Percentiles rank a stretch among this genome's conserved stretches.
Evolutionary conservation across 23 tunicate genomes (phyloP).

Genomic region (Corella eumyota): DNA sequence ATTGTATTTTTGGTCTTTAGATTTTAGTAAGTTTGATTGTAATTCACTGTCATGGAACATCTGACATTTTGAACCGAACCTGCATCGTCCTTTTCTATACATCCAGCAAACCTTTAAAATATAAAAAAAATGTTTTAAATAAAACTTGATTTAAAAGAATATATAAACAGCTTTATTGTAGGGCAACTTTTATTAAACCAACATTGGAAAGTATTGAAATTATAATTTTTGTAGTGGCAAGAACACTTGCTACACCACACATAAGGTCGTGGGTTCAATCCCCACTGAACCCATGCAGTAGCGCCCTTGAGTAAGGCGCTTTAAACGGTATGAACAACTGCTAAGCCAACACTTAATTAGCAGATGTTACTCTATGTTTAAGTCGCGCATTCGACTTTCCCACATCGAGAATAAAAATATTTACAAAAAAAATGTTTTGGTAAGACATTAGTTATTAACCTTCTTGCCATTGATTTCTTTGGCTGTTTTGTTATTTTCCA

Average conservation of each 20-base stretch:
- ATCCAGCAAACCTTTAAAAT: conserved; percentile 78
- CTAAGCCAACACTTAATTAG: not conserved
- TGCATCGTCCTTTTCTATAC: conserved; percentile 66
- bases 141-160: no score
- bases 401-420: not conserved
- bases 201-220: not conserved
- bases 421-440: no score
- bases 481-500: conserved; percentile 31
- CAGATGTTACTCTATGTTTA: no score
- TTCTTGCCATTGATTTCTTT: conserved; percentile 17
- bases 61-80: conserved; percentile 48
- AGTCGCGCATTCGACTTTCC: not conserved
- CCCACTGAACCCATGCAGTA: no score
- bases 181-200: not conserved
- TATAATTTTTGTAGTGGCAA: no score
- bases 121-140: not conserved
- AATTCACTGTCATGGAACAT: conserved; percentile 81
- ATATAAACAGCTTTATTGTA: not conserved
- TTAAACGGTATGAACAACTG: not conserved
- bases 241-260: no score
- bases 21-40: no score
- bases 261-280: no score
- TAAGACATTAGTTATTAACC: conserved; percentile 1
- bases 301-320: no score
- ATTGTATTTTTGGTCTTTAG: no score